Conservation (phyloP, 2,888 invertebrate species). For the Caenorhabditis uteleia region DNA sequence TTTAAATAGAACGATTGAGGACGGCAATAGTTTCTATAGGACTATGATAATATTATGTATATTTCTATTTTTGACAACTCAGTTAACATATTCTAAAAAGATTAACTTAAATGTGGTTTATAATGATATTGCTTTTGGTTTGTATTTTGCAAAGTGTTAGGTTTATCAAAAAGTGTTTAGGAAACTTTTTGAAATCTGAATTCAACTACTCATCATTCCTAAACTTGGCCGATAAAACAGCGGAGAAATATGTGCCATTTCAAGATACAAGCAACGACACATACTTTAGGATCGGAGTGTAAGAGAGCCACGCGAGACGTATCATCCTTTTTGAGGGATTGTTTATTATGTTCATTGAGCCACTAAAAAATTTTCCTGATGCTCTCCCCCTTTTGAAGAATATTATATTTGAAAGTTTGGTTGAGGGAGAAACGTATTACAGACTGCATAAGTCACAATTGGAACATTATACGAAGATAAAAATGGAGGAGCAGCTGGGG, state of each 20-base stretch:
- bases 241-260: constrained; percentile 48
- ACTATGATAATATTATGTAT: too few relatives aligned
- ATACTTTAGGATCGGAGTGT: constrained; percentile 51
- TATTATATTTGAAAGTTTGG: background rate
- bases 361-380: background rate
- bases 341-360: background rate
- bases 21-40: too few relatives aligned
- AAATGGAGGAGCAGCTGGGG: constrained; percentile 44
- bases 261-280: constrained; percentile 53
- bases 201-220: constrained; percentile 46
- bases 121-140: constrained; percentile 26
- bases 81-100: constrained; percentile 8
- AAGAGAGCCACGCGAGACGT: constrained; percentile 4
- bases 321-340: background rate
- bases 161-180: constrained; percentile 14
- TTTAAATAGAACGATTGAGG: too few relatives aligned
- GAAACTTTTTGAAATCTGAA: constrained; percentile 37
- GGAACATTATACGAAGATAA: constrained; percentile 46
- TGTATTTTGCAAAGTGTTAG: constrained; percentile 1
- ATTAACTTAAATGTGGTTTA: constrained; percentile 27
- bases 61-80: too few relatives aligned
- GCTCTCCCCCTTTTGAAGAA: background rate
- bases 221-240: constrained; percentile 27
- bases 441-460: constrained; percentile 40
- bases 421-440: constrained; percentile 6